Base-by-base conservation (phyloP, 2,113 vertebrate genomes). In the Hystrix cristata region DNA sequence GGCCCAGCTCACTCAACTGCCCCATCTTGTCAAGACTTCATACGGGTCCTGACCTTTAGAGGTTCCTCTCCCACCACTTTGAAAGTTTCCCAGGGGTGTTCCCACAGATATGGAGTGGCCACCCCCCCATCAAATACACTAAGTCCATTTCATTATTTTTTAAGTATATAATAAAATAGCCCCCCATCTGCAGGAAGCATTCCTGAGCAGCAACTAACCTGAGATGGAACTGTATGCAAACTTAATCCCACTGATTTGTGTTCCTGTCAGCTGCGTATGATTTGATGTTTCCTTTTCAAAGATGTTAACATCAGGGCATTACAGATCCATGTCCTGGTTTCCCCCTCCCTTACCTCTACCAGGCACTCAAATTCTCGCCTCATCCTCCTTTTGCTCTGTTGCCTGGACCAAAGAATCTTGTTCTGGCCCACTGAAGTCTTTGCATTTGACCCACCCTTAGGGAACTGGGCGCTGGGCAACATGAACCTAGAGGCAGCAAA, bases 281-380 rank as follows among this genome's bases (percentile, higher is more conserved):
- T 23, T 84, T 72, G 16, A 86, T 57, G 43, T 72, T 80, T 84
- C 67, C 51, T 94, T 91, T 88, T 67, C 81, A 74, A 94, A 88
- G 71, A 46, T 34, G 29, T 65, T 65, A 38, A 60, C 3, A 31
- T 2, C 15, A 43, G 72, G 81, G 11, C 34, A 65, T 48, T 62
- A 51, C 11, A 82, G 48, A 62, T 6, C 29, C 31, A 7, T 27
- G 13, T 71, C 31, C 48, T 60, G 19, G 7, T 88, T 25, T 90
- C 76, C 57, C 25, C 25, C 5, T 74, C 55, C 53, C 16, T 64
- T 57, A 27, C 7, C 48, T 84, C 14, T 60, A n/a, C 38, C 38
- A 3, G 2, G 18, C 7, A 51, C 51, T 83, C 55, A n/a, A 62
- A 48, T 7, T 72, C 57, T 46, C 84, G 0, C 13, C 83, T 34